Base-by-base conservation (phyloP, 2,797 vertebrate species). In the Enteromius paludinosus region DNA sequence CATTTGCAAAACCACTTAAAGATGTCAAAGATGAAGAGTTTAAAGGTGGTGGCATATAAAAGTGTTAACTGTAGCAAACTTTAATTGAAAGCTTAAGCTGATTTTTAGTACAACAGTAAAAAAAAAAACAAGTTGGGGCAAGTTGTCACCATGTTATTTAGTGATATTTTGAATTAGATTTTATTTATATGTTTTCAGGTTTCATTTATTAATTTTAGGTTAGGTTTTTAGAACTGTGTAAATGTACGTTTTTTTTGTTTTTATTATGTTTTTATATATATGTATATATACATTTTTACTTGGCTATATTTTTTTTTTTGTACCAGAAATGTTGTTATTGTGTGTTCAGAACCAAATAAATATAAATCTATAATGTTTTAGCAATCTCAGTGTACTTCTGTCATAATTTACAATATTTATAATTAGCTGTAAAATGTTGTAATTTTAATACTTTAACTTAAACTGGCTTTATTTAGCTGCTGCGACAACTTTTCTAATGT, bases 1-100 rank as follows among this genome's bases (percentile, higher is more conserved):
- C 70, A 62, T 43, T 33, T 41, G 45, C 17, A 52, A 45, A 66
- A 43, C 23, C 33, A 75, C 54, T 74, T 17, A 43, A 64, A 66
- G 11, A 28, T 30, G 45, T 52, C 6, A n/a, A 49, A 74, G 11
- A 82, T 52, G 59, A 17, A 41, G 23, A 49, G 14, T 41, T 65
- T 25, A 81, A 81, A 52, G 3, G 17, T 52, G 45, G 14, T 38
- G 28, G 18, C 18, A 11, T 35, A 54, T 20, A 62, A n/a, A 18
- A 25, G 17, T 20, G 33, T 65, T 65, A 20, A 10, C 11, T 23
- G 10, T 41, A 14, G 38, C 18, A 12, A 10, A 43, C 9, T 43
- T n/a, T 69, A 43, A 23, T 4, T 69, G n/a, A 43, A 38, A 14
- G 33, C 5, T 43, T 69, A 2, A 62, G 25, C 5, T 30, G 14